Evolutionary conservation across 1,140 invertebrate species (phyloP).

Genomic region (Dendrolimus punctatus): DNA sequence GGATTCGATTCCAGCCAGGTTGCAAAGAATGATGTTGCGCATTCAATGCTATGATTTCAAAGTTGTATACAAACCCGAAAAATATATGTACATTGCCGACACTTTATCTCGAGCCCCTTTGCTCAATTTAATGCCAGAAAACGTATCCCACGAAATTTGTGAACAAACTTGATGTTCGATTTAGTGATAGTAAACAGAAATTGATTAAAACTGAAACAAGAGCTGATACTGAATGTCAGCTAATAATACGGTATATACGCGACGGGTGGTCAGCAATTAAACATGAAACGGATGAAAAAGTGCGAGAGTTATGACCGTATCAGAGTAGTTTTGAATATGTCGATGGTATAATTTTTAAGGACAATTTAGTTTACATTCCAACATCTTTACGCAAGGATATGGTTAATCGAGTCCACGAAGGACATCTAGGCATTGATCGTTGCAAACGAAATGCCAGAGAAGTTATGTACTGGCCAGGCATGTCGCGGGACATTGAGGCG

Average conservation of each 20-base stretch:
- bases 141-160: constrained; percentile 9
- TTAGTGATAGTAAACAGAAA: constrained; percentile 14
- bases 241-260: constrained; percentile 8
- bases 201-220: constrained; percentile 3
- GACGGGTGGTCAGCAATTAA: constrained; percentile 13
- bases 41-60: background rate
- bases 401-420: constrained; percentile 34
- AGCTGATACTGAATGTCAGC: constrained; percentile 6
- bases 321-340: constrained; percentile 18
- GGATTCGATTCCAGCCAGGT: constrained; percentile 4
- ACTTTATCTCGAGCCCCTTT: constrained; percentile 15
- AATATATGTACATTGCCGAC: constrained; percentile 12
- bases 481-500: constrained; percentile 30
- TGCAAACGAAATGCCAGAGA: constrained; percentile 31
- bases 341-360: constrained; percentile 19
- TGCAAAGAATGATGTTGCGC: constrained; percentile 8
- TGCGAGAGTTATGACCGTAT: constrained; percentile 13
- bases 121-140: constrained; percentile 10
- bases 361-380: constrained; percentile 30
- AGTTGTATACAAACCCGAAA: constrained; percentile 8
- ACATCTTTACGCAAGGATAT: constrained; percentile 24
- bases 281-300: constrained; percentile 7
- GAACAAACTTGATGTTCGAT: constrained; percentile 17
- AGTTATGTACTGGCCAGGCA: constrained; percentile 36
- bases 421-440: constrained; percentile 22